Percentiles rank a stretch among this genome's conserved stretches.
Conservation (phyloP, 2,888 invertebrate species). For the Eurois occulta region DNA sequence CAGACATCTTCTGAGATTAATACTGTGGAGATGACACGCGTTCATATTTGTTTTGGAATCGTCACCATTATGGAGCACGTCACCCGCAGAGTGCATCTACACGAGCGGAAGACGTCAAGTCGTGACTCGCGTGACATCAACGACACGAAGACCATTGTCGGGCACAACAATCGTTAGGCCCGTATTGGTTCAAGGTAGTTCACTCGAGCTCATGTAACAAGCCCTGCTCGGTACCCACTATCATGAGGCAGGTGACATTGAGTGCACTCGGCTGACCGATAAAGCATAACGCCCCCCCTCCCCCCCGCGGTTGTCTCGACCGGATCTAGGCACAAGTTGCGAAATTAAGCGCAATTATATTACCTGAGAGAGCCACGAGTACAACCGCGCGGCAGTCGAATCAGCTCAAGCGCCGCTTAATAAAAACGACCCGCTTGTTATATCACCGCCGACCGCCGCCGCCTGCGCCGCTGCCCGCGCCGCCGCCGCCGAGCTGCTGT, state of each 20-base stretch:
- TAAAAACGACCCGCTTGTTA: constrained; percentile 39
- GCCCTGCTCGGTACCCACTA: neutral
- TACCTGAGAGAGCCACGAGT: neutral
- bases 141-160: neutral
- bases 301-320: constrained; percentile 8
- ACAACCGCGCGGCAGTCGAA: neutral
- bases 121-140: neutral
- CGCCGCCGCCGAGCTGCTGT: constrained; percentile 3
- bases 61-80: neutral
- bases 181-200: neutral
- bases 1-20: neutral
- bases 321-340: constrained; percentile 39
- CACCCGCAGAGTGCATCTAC: neutral
- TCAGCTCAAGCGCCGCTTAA: neutral
- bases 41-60: neutral
- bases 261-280: constrained; percentile 26
- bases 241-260: constrained; percentile 28
- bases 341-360: constrained; percentile 30
- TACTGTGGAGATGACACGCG: neutral
- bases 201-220: neutral
- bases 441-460: constrained; percentile 23
- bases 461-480: neutral
- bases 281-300: constrained; percentile 1
- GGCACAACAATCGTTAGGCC: neutral
- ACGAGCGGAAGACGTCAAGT: neutral